phyloP scores from a whole-genome alignment of 1,140 invertebrate species.

The Halyomorpha halys region DNA sequence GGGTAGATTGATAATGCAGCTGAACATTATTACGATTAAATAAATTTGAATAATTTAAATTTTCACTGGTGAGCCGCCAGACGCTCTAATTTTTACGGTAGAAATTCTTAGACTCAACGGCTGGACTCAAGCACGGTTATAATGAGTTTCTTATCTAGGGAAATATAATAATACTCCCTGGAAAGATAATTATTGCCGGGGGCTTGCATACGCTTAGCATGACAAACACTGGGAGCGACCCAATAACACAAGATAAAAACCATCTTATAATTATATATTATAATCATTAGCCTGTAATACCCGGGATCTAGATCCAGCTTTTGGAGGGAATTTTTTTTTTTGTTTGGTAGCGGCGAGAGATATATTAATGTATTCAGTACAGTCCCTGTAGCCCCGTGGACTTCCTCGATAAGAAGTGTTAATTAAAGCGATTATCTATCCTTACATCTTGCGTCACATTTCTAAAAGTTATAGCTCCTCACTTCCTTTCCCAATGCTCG shows the following conservation, averaged over 20 bases:
- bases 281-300: slow-evolving; percentile 1
- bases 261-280: slow-evolving; percentile 7
- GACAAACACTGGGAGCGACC: slow-evolving; percentile 12
- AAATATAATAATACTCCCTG: slow-evolving; percentile 1
- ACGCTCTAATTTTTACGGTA: slow-evolving; percentile 2
- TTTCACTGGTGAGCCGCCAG: neutral
- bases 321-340: slow-evolving; percentile 1
- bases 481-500: neutral
- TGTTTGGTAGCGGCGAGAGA: neutral
- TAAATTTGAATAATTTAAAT: slow-evolving; percentile 21
- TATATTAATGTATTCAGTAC: slow-evolving; percentile 2
- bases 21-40: slow-evolving; percentile 8
- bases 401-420: slow-evolving; percentile 1
- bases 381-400: neutral
- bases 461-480: neutral
- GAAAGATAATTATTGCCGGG: slow-evolving; percentile 7
- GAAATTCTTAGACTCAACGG: neutral
- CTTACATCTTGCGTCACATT: slow-evolving; percentile 1
- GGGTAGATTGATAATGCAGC: neutral
- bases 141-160: slow-evolving; percentile 20
- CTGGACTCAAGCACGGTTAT: neutral
- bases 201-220: slow-evolving; percentile 22
- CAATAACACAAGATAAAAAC: slow-evolving; percentile 4
- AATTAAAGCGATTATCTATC: slow-evolving; percentile 7
- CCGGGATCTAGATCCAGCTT: slow-evolving; percentile 5